A percentile compares a stretch with the other conserved stretches of the same genome.
phyloP scores from a whole-genome alignment of 1,140 invertebrate species.

The Cotesia vestalis region DNA sequence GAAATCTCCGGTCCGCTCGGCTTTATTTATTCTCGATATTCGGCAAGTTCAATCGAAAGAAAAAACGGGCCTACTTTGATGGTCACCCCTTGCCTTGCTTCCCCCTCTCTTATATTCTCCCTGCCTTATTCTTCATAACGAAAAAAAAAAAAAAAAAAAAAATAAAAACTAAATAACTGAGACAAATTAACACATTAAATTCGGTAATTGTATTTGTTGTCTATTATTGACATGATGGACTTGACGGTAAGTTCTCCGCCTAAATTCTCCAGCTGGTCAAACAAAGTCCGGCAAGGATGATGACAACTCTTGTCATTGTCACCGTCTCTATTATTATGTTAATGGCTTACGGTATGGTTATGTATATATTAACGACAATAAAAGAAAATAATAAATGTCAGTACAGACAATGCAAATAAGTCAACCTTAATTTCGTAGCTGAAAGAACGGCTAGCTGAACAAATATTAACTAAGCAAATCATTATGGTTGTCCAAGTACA shows the following conservation, averaged over 20 bases:
- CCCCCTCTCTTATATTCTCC: too few species aligned
- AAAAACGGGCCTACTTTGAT: constrained; percentile 61
- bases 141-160: too few species aligned
- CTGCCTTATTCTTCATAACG: too few species aligned
- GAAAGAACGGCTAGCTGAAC: constrained; percentile 53
- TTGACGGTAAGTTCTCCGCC: constrained; percentile 25
- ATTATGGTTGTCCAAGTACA: constrained; percentile 39
- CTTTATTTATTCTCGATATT: constrained; percentile 39
- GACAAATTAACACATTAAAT: background rate
- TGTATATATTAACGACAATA: too few species aligned
- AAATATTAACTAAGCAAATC: constrained; percentile 62
- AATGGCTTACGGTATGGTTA: constrained; percentile 47
- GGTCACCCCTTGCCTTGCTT: background rate
- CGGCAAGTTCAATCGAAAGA: constrained; percentile 55
- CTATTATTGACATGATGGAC: constrained; percentile 40
- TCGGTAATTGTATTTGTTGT: background rate
- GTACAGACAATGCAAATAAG: constrained; percentile 55
- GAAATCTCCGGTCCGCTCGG: constrained; percentile 63
- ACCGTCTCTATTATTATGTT: constrained; percentile 65
- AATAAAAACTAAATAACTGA: too few species aligned
- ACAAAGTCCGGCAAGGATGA: constrained; percentile 49
- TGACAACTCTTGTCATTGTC: constrained; percentile 57
- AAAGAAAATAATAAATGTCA: constrained; percentile 11
- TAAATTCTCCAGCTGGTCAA: constrained; percentile 65
- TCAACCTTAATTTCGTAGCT: constrained; percentile 64